Evolutionary conservation across 2,113 vertebrate genomes (phyloP), one percentile per base, ranked within the genome.

Genomic region (Petrocephalus microphthalmus): DNA sequence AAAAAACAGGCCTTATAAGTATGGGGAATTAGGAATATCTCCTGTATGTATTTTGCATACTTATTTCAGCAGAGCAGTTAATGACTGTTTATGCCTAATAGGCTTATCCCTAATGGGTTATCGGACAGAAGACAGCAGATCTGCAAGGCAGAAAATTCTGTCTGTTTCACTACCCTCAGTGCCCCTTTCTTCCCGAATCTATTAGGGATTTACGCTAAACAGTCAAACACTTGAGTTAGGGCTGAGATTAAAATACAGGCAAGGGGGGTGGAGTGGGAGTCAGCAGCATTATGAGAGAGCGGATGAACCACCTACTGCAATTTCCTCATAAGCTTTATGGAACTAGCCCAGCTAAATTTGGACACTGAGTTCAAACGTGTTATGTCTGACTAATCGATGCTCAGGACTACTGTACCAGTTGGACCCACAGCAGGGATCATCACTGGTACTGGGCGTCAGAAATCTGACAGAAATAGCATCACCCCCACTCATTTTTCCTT

Each of bases 61-160:
- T 86, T 37, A 45, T 60, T 60, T 57, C 54, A 86, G 33, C 85
- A 86, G 56, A 86, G 85, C 85, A 86, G 85, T 45, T 86, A 86
- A 86, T 86, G 56, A 86, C 85, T 86, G 56, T 64, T 86, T 64
- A 86, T 60, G 85, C 85, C 37, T 86, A 86, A 86, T 60, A 60
- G 85, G 85, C 85, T 86, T 86, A 86, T 29, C 56, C 54, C 47
- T 86, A 86, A 86, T 86, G 45, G 85, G 85, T 86, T 86, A 86
- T 86, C 85, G 56, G 85, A 86, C 85, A 86, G 85, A 25, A 60
- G 56, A 86, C 56, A 60, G 54, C 53, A 60, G 54, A 86, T 86
- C 56, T 49, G 85, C 85, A 86, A 86, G 56, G 85, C 85, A 45
- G 54, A 60, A 56, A 57, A 86, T 86, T 86, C 53, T 64, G 54